Conservation (phyloP, 1,140 invertebrate genomes). For the Ectropis grisescens region DNA sequence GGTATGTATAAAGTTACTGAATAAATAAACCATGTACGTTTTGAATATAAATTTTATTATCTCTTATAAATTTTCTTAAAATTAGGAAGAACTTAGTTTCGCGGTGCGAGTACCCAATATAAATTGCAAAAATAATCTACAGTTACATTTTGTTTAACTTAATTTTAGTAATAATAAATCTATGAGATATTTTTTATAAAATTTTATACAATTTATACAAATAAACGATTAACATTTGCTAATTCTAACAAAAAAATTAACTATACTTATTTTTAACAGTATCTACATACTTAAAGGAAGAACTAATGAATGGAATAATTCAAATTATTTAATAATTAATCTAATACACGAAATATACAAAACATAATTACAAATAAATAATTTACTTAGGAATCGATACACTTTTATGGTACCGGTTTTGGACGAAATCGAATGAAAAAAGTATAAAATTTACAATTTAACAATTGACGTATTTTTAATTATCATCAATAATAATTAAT, state of each 20-base stretch:
- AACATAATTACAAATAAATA: slow-evolving; percentile 66
- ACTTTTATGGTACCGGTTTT: slow-evolving; percentile 1
- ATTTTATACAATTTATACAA: slow-evolving; percentile 61
- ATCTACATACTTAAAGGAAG: slow-evolving; percentile 58
- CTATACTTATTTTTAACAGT: no score
- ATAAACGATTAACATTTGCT: slow-evolving; percentile 37
- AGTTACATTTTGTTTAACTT: slow-evolving; percentile 25
- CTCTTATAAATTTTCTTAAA: slow-evolving; percentile 64
- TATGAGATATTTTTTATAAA: slow-evolving; percentile 60
- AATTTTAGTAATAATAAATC: slow-evolving; percentile 44
- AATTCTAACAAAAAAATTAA: slow-evolving; percentile 28
- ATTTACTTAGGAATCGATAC: slow-evolving; percentile 49
- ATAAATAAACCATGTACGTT: no score
- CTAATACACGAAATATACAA: slow-evolving; percentile 45
- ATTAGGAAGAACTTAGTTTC: slow-evolving; percentile 58
- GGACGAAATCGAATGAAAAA: no score
- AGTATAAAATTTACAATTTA: no score
- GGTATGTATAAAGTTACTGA: no score
- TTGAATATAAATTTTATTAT: slow-evolving; percentile 63
- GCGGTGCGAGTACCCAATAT: slow-evolving; percentile 47
- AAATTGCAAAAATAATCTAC: slow-evolving; percentile 31
- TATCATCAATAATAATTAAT: neutral
- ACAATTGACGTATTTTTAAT: neutral
- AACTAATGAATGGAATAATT: no score
- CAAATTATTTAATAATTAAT: no score